Evolutionary conservation across 2,888 invertebrate species (phyloP).

Genomic region (Synanthedon vespiformis): DNA sequence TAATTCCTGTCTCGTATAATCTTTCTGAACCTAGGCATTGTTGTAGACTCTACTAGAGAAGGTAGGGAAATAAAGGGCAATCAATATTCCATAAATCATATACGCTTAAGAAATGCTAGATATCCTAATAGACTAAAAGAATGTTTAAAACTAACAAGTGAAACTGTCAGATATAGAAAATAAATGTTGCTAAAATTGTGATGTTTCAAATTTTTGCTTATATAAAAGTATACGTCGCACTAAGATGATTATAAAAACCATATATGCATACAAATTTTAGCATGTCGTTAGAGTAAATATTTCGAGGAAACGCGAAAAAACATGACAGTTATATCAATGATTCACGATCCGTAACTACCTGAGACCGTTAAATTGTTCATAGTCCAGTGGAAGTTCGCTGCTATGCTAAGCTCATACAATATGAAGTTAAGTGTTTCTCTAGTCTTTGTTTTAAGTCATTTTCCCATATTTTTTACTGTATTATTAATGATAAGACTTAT

Average conservation of each 20-base stretch:
- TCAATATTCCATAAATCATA: not conserved
- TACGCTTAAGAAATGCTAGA: not conserved
- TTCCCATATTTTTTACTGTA: too few relatives aligned
- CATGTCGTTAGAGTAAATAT: conserved; percentile 45
- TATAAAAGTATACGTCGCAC: too few relatives aligned
- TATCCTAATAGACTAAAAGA: not conserved
- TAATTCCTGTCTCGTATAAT: conserved; percentile 41
- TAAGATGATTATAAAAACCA: too few relatives aligned
- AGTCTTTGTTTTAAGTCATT: too few relatives aligned
- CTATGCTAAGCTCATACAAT: conserved; percentile 1
- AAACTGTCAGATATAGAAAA: too few relatives aligned
- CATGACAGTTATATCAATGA: conserved; percentile 61
- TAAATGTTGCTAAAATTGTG: too few relatives aligned
- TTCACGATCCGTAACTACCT: conserved; percentile 46
- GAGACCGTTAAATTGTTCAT: conserved; percentile 48
- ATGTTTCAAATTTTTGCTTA: too few relatives aligned
- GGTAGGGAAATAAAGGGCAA: not conserved
- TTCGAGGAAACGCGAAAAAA: conserved; percentile 46
- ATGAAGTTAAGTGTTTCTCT: too few relatives aligned
- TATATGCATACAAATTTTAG: conserved; percentile 26
- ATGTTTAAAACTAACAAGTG: too few relatives aligned
- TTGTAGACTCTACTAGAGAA: conserved; percentile 1
- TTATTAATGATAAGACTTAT: too few relatives aligned
- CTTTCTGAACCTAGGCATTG: too few relatives aligned
- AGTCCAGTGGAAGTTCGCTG: conserved; percentile 18